Evolutionary conservation across 2,888 invertebrate species (phyloP).

Genomic region (Drosophila infuscata): DNA sequence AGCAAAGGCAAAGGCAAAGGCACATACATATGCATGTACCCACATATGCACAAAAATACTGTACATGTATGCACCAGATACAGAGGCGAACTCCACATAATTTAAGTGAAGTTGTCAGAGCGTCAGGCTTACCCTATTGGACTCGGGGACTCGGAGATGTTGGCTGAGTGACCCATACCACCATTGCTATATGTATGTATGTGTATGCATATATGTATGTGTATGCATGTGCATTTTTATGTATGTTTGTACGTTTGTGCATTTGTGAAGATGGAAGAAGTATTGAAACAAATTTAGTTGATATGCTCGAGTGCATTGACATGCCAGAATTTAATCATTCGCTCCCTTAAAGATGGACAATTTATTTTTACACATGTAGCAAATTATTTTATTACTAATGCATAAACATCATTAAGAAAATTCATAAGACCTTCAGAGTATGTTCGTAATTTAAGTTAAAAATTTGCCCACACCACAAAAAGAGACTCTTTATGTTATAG

Average conservation of each 20-base stretch:
- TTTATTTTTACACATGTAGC: conserved; percentile 7
- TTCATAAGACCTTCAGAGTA: background rate
- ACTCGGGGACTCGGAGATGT: conserved; percentile 23
- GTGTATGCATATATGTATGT: background rate
- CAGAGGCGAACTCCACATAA: conserved; percentile 52
- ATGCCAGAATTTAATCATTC: conserved; percentile 49
- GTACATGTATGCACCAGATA: conserved; percentile 27
- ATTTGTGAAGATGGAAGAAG: conserved; percentile 32
- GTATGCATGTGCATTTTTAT: conserved; percentile 4
- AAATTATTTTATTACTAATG: background rate
- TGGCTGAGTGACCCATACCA: conserved; percentile 19
- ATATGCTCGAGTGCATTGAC: conserved; percentile 57
- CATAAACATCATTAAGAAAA: background rate
- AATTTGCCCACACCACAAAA: background rate
- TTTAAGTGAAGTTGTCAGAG: conserved; percentile 59
- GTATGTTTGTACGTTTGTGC: conserved; percentile 1
- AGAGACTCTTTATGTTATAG: background rate
- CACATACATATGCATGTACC: conserved; percentile 27
- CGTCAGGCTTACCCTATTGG: conserved; percentile 36
- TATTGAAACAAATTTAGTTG: conserved; percentile 62
- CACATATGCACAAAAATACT: conserved; percentile 14
- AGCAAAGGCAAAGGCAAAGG: conserved; percentile 5
- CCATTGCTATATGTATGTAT: conserved; percentile 1
- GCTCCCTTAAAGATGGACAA: conserved; percentile 25
- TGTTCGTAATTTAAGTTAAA: background rate